Evolutionary conservation across 2,797 vertebrate genomes (phyloP).

Genomic region (Bradypus variegatus): DNA sequence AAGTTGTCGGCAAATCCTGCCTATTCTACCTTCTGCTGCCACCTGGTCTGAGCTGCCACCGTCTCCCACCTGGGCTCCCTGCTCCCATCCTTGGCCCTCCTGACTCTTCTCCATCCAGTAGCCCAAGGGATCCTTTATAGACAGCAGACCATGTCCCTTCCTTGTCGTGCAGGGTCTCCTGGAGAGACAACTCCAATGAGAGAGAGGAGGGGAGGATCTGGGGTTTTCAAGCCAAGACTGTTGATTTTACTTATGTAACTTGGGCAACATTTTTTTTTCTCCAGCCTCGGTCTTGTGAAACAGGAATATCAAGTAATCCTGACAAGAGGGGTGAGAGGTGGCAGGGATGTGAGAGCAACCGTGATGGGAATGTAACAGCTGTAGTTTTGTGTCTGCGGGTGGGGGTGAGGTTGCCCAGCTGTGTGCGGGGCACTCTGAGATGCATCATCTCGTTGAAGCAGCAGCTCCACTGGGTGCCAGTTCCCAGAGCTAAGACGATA

Average conservation of each 20-base stretch:
- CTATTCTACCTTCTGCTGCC: neutral
- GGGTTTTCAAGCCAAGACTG: neutral
- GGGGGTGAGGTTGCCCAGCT: neutral
- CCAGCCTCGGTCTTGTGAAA: slow-evolving; percentile 14
- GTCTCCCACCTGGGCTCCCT: neutral
- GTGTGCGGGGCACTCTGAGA: neutral
- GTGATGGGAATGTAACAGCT: fast-evolving
- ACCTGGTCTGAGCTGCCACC: neutral
- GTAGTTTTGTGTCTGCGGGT: neutral
- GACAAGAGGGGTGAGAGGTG: neutral
- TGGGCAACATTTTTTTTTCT: neutral
- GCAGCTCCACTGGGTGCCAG: neutral
- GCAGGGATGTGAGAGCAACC: neutral
- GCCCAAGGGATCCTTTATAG: neutral
- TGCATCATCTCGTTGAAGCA: neutral
- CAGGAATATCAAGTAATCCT: slow-evolving; percentile 33
- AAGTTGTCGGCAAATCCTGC: too few species aligned
- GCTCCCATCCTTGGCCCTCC: neutral
- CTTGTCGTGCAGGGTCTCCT: neutral
- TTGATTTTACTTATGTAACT: neutral
- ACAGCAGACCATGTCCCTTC: slow-evolving; percentile 44
- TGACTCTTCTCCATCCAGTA: neutral
- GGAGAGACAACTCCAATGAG: neutral
- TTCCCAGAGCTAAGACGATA: neutral
- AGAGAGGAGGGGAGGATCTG: neutral